These are phyloP conservation scores for Marronus borbonicus DNA, from an alignment of 2,888 invertebrate species.

Conservation along the genomic window DNA sequence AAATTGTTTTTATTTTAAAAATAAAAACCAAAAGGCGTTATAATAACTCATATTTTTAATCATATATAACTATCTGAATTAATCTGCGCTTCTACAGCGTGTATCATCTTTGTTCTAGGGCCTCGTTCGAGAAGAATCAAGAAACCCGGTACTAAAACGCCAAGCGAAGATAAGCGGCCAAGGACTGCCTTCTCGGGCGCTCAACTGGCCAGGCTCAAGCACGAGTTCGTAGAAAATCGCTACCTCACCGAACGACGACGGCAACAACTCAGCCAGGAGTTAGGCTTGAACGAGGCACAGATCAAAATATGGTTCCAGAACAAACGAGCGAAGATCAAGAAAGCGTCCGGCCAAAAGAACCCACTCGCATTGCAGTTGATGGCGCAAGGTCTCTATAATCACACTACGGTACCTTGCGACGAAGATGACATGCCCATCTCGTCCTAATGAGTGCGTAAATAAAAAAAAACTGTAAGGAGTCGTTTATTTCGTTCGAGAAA, in stretches of 20 bases:
- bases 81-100: no score
- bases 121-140: constrained; percentile 87
- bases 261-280: constrained; percentile 90
- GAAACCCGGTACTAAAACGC: constrained; percentile 70
- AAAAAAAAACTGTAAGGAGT: constrained; percentile 70
- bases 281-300: constrained; percentile 96
- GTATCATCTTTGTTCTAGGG: constrained; percentile 74
- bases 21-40: no score
- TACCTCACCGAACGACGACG: constrained; percentile 94
- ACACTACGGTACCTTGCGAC: constrained; percentile 78
- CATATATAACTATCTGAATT: no score
- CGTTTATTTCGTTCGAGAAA: constrained; percentile 61
- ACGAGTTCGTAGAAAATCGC: constrained; percentile 94
- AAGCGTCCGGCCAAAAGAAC: constrained; percentile 88
- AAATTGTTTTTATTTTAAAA: no score
- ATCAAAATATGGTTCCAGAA: constrained; percentile 99
- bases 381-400: constrained; percentile 96
- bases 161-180: constrained; percentile 90
- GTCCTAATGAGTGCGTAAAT: constrained; percentile 71
- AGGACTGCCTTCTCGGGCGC: constrained; percentile 97
- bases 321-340: constrained; percentile 97
- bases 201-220: constrained; percentile 91
- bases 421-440: constrained; percentile 67
- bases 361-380: constrained; percentile 91
- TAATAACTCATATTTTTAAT: no score